A percentile compares a stretch with the other conserved stretches of the same genome.
phyloP scores from a whole-genome alignment of 2,888 invertebrate species.

The Anorthoa munda region DNA sequence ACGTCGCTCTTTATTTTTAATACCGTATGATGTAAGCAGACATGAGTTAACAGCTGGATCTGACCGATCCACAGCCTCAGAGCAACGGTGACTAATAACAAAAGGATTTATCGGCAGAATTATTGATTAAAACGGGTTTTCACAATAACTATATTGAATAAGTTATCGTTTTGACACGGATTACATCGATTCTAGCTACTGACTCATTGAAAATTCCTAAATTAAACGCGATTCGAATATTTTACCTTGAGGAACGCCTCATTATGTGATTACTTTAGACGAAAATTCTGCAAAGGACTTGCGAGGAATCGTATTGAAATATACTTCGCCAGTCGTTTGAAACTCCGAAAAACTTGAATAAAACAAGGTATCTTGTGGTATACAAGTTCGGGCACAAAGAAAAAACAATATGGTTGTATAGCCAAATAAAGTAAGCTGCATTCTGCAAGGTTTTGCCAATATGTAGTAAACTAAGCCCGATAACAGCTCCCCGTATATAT shows the following conservation, averaged over 20 bases:
- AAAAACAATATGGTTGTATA: not conserved
- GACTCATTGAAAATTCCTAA: conserved; percentile 17
- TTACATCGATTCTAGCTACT: conserved; percentile 11
- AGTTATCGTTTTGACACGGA: conserved; percentile 9
- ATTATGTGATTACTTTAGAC: not conserved
- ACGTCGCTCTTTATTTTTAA: conserved; percentile 69
- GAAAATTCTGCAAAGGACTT: not conserved
- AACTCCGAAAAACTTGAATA: not conserved
- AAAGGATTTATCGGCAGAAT: conserved; percentile 37
- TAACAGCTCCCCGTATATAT: conserved; percentile 56
- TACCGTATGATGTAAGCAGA: conserved; percentile 69
- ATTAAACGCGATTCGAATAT: conserved; percentile 2
- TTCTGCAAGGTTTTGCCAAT: conserved; percentile 52
- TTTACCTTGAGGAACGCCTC: not conserved
- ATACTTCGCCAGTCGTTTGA: not conserved
- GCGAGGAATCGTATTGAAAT: not conserved
- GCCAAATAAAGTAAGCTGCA: conserved; percentile 36
- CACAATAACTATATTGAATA: conserved; percentile 15
- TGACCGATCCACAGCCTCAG: conserved; percentile 32
- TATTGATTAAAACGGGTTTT: conserved; percentile 39
- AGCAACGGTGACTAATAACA: conserved; percentile 48
- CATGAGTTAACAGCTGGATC: conserved; percentile 58
- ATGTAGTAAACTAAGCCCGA: conserved; percentile 62
- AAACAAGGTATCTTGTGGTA: not conserved
- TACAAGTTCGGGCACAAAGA: not conserved